phyloP scores from a whole-genome alignment of 2,797 vertebrate species.

The Etheostoma perlongum region DNA sequence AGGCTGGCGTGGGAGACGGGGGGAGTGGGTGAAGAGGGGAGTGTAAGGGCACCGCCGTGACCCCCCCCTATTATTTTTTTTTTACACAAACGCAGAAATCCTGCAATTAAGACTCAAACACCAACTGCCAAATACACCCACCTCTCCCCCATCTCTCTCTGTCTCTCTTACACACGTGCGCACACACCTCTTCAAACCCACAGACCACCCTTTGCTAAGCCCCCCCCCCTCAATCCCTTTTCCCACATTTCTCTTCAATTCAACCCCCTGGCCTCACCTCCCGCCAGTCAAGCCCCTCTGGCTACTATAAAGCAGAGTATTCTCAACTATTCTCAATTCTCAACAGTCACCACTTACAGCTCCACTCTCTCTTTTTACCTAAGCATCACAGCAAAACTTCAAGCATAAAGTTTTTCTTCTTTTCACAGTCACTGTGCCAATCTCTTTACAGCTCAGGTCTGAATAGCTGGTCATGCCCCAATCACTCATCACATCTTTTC shows the following conservation, averaged over 20 bases:
- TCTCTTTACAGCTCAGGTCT: slow-evolving; percentile 22
- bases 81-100: slow-evolving; percentile 79
- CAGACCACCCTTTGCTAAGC: slow-evolving; percentile 39
- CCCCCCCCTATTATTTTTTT: slow-evolving; percentile 55
- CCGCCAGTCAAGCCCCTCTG: slow-evolving; percentile 32
- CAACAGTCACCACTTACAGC: slow-evolving; percentile 36
- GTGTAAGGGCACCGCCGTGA: slow-evolving; percentile 64
- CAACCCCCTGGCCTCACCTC: slow-evolving; percentile 38
- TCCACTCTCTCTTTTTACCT: slow-evolving; percentile 10
- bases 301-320: slow-evolving; percentile 35
- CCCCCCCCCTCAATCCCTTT: background rate
- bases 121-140: slow-evolving; percentile 76
- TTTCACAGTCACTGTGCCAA: slow-evolving; percentile 15
- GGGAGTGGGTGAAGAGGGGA: slow-evolving; percentile 59
- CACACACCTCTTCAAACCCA: slow-evolving; percentile 65
- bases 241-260: slow-evolving; percentile 54
- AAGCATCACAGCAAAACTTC: background rate
- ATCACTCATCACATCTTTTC: slow-evolving; percentile 43
- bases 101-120: slow-evolving; percentile 83
- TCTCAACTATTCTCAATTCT: slow-evolving; percentile 13
- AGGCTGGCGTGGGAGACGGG: slow-evolving; percentile 79
- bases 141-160: slow-evolving; percentile 30
- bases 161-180: background rate
- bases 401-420: slow-evolving; percentile 15
- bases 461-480: slow-evolving; percentile 39